Evolutionary conservation across 2,113 vertebrate species (phyloP).

Genomic region (Scomber scombrus): DNA sequence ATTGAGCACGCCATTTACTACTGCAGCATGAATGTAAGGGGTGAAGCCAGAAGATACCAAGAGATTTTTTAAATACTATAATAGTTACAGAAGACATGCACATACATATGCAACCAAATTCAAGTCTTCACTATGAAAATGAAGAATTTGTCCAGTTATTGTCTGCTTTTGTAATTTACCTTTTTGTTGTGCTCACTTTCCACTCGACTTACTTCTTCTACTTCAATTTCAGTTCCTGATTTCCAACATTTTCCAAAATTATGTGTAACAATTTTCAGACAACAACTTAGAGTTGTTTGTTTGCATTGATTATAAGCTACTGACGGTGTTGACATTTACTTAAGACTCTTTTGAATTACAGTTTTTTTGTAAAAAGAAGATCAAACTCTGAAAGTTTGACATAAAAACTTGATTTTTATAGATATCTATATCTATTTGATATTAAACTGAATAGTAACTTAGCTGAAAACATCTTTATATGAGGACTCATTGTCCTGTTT

Average conservation of each 20-base stretch:
- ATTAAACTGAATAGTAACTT: not conserved
- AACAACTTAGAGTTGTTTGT: not conserved
- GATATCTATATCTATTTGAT: not conserved
- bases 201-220: too few species aligned
- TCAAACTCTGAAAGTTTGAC: not conserved
- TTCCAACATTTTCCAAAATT: too few species aligned
- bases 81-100: too few species aligned
- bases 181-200: too few species aligned
- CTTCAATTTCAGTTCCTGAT: too few species aligned
- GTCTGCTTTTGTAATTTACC: too few species aligned
- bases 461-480: not conserved
- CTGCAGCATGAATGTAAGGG: conserved; percentile 28
- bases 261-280: too few species aligned
- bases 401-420: not conserved
- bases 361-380: not conserved
- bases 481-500: not conserved
- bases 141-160: too few species aligned
- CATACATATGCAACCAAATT: too few species aligned
- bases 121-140: too few species aligned
- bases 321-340: not conserved
- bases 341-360: not conserved
- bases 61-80: not conserved
- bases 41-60: conserved; percentile 4
- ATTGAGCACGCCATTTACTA: conserved; percentile 19
- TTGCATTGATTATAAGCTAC: not conserved